These are phyloP conservation scores for Rhorus exstirpatorius DNA, from an alignment of 2,888 invertebrate species.

Conservation along the genomic window DNA sequence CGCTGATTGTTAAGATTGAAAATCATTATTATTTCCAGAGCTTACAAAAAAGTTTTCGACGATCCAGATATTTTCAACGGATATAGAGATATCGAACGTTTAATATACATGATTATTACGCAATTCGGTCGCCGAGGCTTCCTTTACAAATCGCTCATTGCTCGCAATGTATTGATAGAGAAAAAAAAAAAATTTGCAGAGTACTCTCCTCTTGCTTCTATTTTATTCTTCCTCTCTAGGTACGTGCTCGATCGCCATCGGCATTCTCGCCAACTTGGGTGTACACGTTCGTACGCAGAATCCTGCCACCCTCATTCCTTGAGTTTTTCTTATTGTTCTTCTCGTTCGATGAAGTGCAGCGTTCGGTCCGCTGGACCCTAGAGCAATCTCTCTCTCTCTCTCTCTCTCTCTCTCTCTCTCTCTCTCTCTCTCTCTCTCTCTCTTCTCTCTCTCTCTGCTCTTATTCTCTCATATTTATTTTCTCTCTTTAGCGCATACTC, in stretches of 20 bases:
- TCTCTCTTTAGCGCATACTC: constrained; percentile 66
- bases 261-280: constrained; percentile 42
- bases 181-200: too few species aligned
- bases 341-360: constrained; percentile 43
- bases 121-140: too few species aligned
- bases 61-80: too few species aligned
- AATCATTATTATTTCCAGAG: too few species aligned
- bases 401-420: constrained; percentile 31
- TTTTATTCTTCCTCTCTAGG: background rate
- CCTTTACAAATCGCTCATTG: too few species aligned
- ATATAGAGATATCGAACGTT: too few species aligned
- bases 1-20: too few species aligned
- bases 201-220: background rate
- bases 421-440: constrained; percentile 33
- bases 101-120: too few species aligned
- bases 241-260: constrained; percentile 34
- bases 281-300: constrained; percentile 47
- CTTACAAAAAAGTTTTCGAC: too few species aligned
- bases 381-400: constrained; percentile 11
- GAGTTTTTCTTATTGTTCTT: constrained; percentile 18
- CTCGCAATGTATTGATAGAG: too few species aligned
- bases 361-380: constrained; percentile 65
- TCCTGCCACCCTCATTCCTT: constrained; percentile 35
- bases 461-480: constrained; percentile 48
- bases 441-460: constrained; percentile 28